Evolutionary conservation across 2,113 vertebrate species (phyloP).

Genomic region (Rhynchomys soricoides): DNA sequence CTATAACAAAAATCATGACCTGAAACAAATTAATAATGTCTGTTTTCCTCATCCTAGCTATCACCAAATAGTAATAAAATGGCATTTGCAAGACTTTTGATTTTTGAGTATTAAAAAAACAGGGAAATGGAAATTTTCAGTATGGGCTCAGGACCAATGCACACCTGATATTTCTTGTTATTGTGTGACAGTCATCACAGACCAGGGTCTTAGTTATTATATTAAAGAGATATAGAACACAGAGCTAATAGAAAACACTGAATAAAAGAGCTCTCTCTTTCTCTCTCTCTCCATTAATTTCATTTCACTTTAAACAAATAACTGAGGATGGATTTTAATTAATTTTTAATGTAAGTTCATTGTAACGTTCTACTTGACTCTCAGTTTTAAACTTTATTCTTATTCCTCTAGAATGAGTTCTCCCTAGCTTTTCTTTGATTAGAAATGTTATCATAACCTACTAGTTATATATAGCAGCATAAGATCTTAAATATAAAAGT

Average conservation of each 20-base stretch:
- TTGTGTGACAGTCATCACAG: background rate
- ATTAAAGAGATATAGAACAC: background rate
- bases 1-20: background rate
- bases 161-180: background rate
- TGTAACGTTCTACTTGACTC: background rate
- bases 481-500: conserved; percentile 10
- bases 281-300: background rate
- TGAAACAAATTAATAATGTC: background rate
- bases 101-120: background rate
- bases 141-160: background rate
- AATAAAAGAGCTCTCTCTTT: background rate
- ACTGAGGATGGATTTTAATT: background rate
- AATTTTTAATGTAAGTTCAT: background rate
- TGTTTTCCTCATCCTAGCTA: background rate
- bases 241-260: background rate
- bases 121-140: background rate
- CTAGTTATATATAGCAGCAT: background rate
- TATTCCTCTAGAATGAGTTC: background rate
- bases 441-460: background rate
- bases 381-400: background rate
- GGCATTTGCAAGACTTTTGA: background rate
- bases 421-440: background rate
- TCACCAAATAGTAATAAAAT: background rate
- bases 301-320: background rate
- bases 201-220: background rate